These are phyloP conservation scores for Zootermopsis nevadensis DNA, from an alignment of 2,888 invertebrate genomes.

Conservation along the genomic window DNA sequence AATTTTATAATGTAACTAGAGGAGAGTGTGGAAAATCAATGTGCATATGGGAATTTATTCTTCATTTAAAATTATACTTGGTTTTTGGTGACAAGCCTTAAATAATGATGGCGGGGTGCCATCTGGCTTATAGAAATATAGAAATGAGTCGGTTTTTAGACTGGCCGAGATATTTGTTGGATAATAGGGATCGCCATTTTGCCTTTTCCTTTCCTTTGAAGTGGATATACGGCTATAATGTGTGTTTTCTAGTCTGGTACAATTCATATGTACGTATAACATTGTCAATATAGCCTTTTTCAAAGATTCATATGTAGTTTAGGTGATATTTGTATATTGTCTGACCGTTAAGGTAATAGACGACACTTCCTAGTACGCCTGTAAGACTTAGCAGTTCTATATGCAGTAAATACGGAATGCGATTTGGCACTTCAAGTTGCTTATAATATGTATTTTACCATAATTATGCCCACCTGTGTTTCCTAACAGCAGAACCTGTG, in stretches of 20 bases:
- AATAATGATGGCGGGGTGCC: constrained; percentile 53
- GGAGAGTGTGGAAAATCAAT: too few species aligned
- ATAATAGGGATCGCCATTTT: constrained; percentile 50
- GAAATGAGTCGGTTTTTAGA: constrained; percentile 53
- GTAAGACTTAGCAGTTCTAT: background rate
- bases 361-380: background rate
- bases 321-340: constrained; percentile 18
- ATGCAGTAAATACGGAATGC: background rate
- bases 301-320: constrained; percentile 33
- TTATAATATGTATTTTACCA: background rate
- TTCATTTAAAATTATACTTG: background rate
- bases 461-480: background rate
- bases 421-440: background rate
- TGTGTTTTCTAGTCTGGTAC: constrained; percentile 13
- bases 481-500: background rate
- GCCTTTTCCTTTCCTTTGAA: constrained; percentile 50
- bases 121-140: constrained; percentile 51
- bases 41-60: background rate
- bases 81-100: constrained; percentile 21
- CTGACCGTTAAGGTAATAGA: constrained; percentile 7
- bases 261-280: constrained; percentile 44
- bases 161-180: constrained; percentile 50
- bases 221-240: constrained; percentile 47
- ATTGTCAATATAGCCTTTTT: constrained; percentile 32
- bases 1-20: too few species aligned